These are phyloP conservation scores for Brachyrhaphis roseni DNA, from an alignment of 2,797 vertebrate genomes.

Conservation along the genomic window DNA sequence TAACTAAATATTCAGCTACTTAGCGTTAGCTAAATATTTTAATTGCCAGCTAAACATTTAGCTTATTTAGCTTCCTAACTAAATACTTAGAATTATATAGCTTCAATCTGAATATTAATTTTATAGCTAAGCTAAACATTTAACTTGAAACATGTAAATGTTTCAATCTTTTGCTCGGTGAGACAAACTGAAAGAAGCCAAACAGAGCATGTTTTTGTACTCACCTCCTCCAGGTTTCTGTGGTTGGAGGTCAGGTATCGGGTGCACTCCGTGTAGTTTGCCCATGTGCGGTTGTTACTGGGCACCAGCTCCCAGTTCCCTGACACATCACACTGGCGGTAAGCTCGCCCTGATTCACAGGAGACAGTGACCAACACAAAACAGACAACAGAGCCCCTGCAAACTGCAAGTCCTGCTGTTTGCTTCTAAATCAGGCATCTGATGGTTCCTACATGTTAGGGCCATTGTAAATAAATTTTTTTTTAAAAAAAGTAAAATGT, in stretches of 20 bases:
- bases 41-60: too few species aligned
- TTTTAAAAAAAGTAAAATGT: too few species aligned
- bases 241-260: slow-evolving; percentile 82
- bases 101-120: too few species aligned
- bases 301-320: slow-evolving; percentile 87
- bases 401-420: neutral
- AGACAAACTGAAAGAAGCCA: neutral
- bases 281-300: slow-evolving; percentile 90
- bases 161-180: neutral
- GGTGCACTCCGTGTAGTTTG: slow-evolving; percentile 91
- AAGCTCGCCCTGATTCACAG: slow-evolving; percentile 81
- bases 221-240: slow-evolving; percentile 84
- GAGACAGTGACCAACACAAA: neutral
- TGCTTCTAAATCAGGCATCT: neutral
- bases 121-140: too few species aligned
- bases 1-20: too few species aligned
- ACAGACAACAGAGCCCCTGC: neutral
- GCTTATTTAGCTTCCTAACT: too few species aligned
- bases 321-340: slow-evolving; percentile 83
- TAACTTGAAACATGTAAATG: neutral
- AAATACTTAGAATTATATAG: too few species aligned
- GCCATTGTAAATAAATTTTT: too few species aligned
- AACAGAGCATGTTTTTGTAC: neutral
- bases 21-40: too few species aligned
- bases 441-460: too few species aligned